A percentile compares a stretch with the other conserved stretches of the same genome.
Evolutionary conservation across 2,113 vertebrate species (phyloP).

Genomic region (Epinephelus fuscoguttatus): DNA sequence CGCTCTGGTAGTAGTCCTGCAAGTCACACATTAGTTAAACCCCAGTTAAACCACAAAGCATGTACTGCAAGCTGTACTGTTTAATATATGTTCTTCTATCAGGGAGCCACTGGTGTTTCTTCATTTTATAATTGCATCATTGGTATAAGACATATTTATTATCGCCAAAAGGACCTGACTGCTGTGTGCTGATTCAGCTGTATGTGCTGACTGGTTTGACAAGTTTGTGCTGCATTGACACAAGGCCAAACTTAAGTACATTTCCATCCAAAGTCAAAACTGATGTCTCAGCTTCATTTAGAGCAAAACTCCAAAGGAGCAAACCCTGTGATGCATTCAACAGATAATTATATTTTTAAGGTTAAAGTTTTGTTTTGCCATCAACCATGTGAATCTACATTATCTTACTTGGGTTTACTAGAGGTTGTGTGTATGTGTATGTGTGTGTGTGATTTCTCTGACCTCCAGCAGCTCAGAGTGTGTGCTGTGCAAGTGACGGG

Average conservation of each 20-base stretch:
- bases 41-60: neutral
- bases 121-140: neutral
- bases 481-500: constrained; percentile 90
- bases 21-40: constrained; percentile 12
- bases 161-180: neutral
- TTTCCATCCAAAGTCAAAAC: neutral
- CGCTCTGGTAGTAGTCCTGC: constrained; percentile 99
- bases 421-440: neutral
- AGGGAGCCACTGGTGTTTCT: neutral
- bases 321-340: neutral
- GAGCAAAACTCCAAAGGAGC: neutral
- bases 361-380: neutral
- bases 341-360: too few species aligned
- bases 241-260: neutral
- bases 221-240: neutral
- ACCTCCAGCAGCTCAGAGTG: constrained; percentile 96
- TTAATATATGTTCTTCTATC: neutral
- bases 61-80: neutral
- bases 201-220: neutral
- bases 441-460: constrained; percentile 34
- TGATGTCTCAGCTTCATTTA: neutral
- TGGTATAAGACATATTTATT: neutral
- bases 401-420: too few species aligned
- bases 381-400: neutral
- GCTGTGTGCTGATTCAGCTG: neutral